Evolutionary conservation across 2,113 vertebrate genomes (phyloP), one percentile per base, ranked within the genome.

Genomic region (Myodes glareolus): DNA sequence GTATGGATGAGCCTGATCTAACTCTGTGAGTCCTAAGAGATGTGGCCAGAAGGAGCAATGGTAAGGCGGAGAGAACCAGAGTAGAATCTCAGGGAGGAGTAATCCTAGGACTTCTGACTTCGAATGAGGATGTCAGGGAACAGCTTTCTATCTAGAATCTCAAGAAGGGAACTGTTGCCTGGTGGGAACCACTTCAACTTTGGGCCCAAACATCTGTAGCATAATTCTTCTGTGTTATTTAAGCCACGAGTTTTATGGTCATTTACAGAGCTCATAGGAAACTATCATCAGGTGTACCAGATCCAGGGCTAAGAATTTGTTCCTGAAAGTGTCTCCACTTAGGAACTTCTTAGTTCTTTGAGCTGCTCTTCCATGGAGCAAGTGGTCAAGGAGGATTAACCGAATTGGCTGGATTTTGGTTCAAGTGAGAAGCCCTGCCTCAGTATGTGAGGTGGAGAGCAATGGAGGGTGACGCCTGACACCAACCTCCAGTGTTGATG

Each of bases 21-120:
- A 90, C 72, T 47, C 6, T 8, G 0, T 16, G 27, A 80, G 23
- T 42, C 31, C 12, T 88, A n/a, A 76, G 82, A 72, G 61, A 33
- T 61, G 11, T 55, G 33, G 16, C 13, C 29, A 52, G 29, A 61
- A 61, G 31, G 10, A 19, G 23, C 8, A 4, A 4, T 33, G 72
- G 45, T 47, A 58, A 1, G 45, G 45, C 75, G 72, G 29, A 67
- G 65, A 55, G 47, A 87, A 39, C 2, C 11, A 14, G 81, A 73
- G 23, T 5, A 5, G 52, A 17, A 58, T 25, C 27, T 23, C 21
- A 47, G 27, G 39, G 27, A 45, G 87, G 3, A 9, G 50, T 47
- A 7, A 21, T 25, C 25, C 31, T n/a, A 25, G 1, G 3, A 55
- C 85, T 19, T 8, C 6, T 14, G 8, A 1, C 2, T 7, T n/a